Evolutionary conservation across 2,888 invertebrate species (phyloP), one percentile per base, ranked within the genome.

Genomic region (Taphrorychus bicolor): DNA sequence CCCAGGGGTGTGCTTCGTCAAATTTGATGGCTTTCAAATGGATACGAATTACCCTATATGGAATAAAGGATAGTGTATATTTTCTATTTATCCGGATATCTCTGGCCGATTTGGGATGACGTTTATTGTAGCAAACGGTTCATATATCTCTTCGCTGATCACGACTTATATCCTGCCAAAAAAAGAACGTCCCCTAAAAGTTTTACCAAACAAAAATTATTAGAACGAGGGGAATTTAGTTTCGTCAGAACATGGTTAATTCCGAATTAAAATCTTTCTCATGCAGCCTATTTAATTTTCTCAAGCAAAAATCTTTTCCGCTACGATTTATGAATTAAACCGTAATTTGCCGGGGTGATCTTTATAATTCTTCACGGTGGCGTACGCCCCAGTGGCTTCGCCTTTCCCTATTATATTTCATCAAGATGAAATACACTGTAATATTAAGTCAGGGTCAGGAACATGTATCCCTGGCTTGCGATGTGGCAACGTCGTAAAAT

Each of bases 21-120:
- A 73, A 73, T 73, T 70, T 71, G 75, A 73, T 75, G 72, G 71
- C 68, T 72, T 74, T 75, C 73, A 74, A 73, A 75, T 75, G 75
- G 73, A 73, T 75, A 75, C 72, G 72, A 75, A 75, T 75, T 73
- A 73, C 70, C 69, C 71, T 71, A 66, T 63, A 53, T 49, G 70
- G 70, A 66, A 21, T 57, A 49, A 45, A 57, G 40, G 56, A 49
- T 21, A 59, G 54, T 56, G 56, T 63, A 49, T 68, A 64, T 68
- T 59, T 68, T 61, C 68, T 64, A 68, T 63, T 68, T 59, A 41
- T 60, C 21, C 14, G 22, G 51, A 51, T 22, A 51, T 18, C 18
- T 51, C 51, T 14, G 19, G 48, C 16, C 48, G 48, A 32, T 32
- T 32, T 32, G 32, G 45, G 45, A 45, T 17, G 45, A 45, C 45